Evolutionary conservation across 2,113 vertebrate species (phyloP).

Genomic region (Cygnus buccinator): DNA sequence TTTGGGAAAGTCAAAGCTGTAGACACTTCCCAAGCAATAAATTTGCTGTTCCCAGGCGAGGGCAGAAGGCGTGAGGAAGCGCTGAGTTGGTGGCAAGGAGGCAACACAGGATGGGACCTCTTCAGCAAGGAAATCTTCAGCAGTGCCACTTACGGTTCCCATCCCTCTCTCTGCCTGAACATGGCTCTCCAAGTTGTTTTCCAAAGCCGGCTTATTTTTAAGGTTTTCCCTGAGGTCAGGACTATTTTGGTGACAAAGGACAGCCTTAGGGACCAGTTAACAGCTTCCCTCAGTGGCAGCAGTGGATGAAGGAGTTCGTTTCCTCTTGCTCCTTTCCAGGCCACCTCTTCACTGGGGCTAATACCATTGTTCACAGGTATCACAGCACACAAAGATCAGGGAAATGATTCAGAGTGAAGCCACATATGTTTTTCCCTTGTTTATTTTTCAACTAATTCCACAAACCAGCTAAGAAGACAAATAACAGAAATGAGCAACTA

Average conservation of each 20-base stretch:
- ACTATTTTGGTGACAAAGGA: not conserved
- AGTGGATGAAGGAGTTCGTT: not conserved
- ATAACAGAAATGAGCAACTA: not conserved
- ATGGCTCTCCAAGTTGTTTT: not conserved
- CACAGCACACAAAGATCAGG: not conserved
- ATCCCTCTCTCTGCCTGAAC: not conserved
- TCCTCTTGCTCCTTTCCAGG: not conserved
- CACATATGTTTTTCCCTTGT: not conserved
- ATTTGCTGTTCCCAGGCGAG: fast-evolving
- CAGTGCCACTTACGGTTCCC: not conserved
- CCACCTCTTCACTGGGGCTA: not conserved
- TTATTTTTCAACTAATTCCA: not conserved
- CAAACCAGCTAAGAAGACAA: not conserved
- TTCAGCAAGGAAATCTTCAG: not conserved
- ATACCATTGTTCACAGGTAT: not conserved
- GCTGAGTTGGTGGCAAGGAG: fast-evolving
- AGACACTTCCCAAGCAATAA: not conserved
- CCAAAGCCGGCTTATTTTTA: not conserved
- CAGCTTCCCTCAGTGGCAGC: not conserved
- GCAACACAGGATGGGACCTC: not conserved
- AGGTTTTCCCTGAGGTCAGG: not conserved
- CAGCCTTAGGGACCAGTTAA: not conserved
- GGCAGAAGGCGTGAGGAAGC: not conserved
- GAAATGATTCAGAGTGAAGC: not conserved
- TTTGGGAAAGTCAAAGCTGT: not conserved